Evolutionary conservation across 1,140 invertebrate genomes (phyloP).

Genomic region (Hycleus cichorii): DNA sequence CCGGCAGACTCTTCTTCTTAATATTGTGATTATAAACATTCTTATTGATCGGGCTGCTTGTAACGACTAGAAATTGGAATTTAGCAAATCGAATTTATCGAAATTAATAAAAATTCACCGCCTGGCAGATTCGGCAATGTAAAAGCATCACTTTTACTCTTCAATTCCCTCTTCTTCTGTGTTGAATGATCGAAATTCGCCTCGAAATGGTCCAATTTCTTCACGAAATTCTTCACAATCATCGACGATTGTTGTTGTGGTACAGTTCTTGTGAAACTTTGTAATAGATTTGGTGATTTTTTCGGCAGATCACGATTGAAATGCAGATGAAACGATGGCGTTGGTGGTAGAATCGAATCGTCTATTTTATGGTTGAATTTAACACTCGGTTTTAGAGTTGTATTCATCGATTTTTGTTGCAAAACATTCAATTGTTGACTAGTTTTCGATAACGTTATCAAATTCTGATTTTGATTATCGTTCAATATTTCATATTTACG

Average conservation of each 20-base stretch:
- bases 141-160: constrained; percentile 39
- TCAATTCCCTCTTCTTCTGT: constrained; percentile 25
- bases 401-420: constrained; percentile 12
- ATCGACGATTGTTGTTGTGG: constrained; percentile 24
- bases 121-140: constrained; percentile 45
- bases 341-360: constrained; percentile 13
- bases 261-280: constrained; percentile 15
- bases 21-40: not conserved
- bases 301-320: constrained; percentile 21
- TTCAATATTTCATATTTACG: constrained; percentile 29
- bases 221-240: constrained; percentile 26
- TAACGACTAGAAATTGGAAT: too few species aligned
- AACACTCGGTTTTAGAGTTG: not conserved
- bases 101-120: constrained; percentile 32
- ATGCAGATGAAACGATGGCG: constrained; percentile 27
- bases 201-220: constrained; percentile 26
- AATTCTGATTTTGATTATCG: constrained; percentile 17
- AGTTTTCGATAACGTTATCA: constrained; percentile 23
- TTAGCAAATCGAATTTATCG: too few species aligned
- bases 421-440: constrained; percentile 21
- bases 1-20: constrained; percentile 42
- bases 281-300: constrained; percentile 32
- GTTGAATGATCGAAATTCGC: constrained; percentile 17
- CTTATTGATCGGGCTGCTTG: not conserved
- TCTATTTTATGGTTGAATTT: not conserved